These are phyloP conservation scores for Drosophila albomicans DNA, from an alignment of 1,140 invertebrate genomes.

Conservation along the genomic window DNA sequence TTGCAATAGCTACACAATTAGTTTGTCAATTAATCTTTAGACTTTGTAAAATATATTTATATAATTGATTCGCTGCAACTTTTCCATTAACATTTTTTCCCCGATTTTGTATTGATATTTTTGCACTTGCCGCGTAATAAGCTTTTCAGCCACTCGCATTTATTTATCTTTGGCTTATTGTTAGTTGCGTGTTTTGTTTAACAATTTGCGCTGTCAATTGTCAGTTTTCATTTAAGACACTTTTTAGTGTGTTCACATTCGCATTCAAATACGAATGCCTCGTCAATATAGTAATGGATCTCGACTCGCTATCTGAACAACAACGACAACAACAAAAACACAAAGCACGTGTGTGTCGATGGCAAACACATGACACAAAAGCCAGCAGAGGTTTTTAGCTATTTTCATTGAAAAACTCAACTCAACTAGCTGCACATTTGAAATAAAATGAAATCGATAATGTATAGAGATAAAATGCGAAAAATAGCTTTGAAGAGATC, in stretches of 20 bases:
- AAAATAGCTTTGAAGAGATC: slow-evolving; percentile 54
- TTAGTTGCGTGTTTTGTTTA: slow-evolving; percentile 63
- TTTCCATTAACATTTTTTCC: slow-evolving; percentile 5
- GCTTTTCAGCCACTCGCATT: slow-evolving; percentile 43
- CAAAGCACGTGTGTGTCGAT: slow-evolving; percentile 5
- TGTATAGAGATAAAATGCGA: slow-evolving; percentile 18
- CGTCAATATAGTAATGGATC: slow-evolving; percentile 1
- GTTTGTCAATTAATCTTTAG: not conserved
- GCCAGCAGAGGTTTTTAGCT: slow-evolving; percentile 9
- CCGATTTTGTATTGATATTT: no score
- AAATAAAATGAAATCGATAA: not conserved
- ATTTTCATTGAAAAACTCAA: slow-evolving; percentile 41
- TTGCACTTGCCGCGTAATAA: slow-evolving; percentile 34
- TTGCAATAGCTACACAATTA: no score
- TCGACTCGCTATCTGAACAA: not conserved
- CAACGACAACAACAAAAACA: no score
- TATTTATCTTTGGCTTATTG: slow-evolving; percentile 35
- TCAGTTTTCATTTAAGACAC: slow-evolving; percentile 23
- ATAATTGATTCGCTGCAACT: slow-evolving; percentile 32
- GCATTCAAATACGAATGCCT: not conserved
- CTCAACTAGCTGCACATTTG: slow-evolving; percentile 2
- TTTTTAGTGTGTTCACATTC: not conserved
- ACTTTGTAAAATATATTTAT: slow-evolving; percentile 15
- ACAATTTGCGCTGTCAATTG: slow-evolving; percentile 62
- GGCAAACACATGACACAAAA: slow-evolving; percentile 10